Percentiles rank a stretch among this genome's conserved stretches.
phyloP scores from a whole-genome alignment of 1,140 invertebrate genomes.

The Drosophila prosaltans region DNA sequence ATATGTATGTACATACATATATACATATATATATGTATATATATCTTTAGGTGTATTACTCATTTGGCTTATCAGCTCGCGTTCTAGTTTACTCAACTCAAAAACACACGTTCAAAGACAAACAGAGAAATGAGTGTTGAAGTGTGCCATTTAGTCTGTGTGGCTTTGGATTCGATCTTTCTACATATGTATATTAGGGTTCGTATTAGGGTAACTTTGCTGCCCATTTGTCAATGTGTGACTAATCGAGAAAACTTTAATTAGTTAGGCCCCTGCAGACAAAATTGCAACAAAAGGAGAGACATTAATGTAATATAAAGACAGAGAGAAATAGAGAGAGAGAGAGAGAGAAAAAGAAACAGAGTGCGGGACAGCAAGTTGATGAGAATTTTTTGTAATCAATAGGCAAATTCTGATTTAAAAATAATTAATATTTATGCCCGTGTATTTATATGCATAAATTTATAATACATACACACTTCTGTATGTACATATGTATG shows the following conservation, averaged over 20 bases:
- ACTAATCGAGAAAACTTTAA: not conserved
- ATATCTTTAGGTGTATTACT: slow-evolving; percentile 39
- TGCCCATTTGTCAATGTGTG: not conserved
- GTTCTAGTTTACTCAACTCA: slow-evolving; percentile 15
- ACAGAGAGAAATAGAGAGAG: not conserved
- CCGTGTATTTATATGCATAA: too few relatives aligned
- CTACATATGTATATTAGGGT: not conserved
- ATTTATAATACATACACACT: too few relatives aligned
- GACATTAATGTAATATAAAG: not conserved
- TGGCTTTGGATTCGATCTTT: not conserved
- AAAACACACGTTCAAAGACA: slow-evolving; percentile 8
- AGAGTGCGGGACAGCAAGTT: not conserved
- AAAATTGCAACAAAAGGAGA: slow-evolving; percentile 14
- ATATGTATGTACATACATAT: not conserved
- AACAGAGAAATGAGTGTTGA: not conserved
- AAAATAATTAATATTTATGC: too few relatives aligned
- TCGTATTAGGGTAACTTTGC: not conserved
- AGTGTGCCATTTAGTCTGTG: slow-evolving; percentile 66
- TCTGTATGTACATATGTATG: too few relatives aligned
- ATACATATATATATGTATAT: not conserved
- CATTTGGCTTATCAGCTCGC: slow-evolving; percentile 51
- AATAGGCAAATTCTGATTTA: not conserved
- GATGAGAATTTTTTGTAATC: not conserved
- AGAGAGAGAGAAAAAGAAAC: too few relatives aligned
- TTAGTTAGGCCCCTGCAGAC: not conserved